phyloP scores from a whole-genome alignment of 2,797 vertebrate species.

The Crenichthys baileyi region DNA sequence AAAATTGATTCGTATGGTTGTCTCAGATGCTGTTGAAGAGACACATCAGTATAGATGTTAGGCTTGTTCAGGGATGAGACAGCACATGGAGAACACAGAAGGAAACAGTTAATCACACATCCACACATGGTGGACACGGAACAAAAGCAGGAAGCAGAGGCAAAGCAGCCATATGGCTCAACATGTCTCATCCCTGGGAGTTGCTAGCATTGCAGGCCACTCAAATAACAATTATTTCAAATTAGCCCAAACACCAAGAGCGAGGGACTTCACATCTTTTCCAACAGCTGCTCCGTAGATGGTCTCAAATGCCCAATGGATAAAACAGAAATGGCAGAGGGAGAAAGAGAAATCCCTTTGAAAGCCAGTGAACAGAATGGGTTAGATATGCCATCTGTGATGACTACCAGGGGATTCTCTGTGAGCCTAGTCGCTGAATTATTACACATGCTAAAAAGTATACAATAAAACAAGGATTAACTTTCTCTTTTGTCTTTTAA shows the following conservation, averaged over 20 bases:
- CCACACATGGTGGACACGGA: conserved; percentile 14
- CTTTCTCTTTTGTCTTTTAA: conserved; percentile 11
- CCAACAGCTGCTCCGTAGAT: conserved; percentile 60
- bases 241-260: conserved; percentile 50
- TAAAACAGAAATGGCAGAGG: conserved; percentile 14
- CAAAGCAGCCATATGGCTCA: conserved; percentile 51
- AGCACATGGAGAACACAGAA: conserved; percentile 32
- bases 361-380: conserved; percentile 71
- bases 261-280: conserved; percentile 39
- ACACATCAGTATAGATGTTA: not conserved
- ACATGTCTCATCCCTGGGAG: conserved; percentile 47
- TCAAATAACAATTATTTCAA: conserved; percentile 64
- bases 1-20: conserved; percentile 17
- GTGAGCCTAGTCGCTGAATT: conserved; percentile 17
- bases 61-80: conserved; percentile 13
- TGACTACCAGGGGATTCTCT: conserved; percentile 47
- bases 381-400: conserved; percentile 61
- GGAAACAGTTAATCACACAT: conserved; percentile 23
- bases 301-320: conserved; percentile 4
- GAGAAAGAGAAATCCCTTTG: conserved; percentile 54
- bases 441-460: conserved; percentile 13
- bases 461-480: conserved; percentile 5
- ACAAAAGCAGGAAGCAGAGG: conserved; percentile 25
- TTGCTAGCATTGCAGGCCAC: conserved; percentile 42
- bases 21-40: conserved; percentile 9